Conservation (phyloP, 2,113 vertebrate species). For the Sula dactylatra region DNA sequence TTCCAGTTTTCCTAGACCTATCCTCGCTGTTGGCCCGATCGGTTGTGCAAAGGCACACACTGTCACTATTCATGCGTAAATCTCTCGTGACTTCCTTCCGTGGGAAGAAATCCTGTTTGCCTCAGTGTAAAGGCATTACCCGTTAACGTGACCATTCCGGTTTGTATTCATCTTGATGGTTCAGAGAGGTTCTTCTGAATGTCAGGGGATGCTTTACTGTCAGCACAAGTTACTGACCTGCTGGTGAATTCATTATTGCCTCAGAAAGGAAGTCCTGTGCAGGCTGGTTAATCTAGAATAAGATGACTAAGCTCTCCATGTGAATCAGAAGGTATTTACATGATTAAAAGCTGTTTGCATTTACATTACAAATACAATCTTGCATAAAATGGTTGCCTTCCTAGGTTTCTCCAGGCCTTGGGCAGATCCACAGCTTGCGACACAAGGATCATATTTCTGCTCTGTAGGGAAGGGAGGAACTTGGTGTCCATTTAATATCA, state of each 20-base stretch:
- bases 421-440: background rate
- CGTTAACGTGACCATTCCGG: rapidly evolving
- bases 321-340: background rate
- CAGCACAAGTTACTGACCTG: background rate
- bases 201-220: background rate
- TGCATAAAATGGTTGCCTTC: background rate
- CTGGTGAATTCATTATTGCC: background rate
- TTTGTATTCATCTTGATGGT: background rate
- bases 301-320: background rate
- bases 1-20: background rate
- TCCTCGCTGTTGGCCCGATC: background rate
- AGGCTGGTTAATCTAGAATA: background rate
- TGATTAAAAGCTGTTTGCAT: background rate
- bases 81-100: rapidly evolving
- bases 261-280: background rate
- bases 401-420: background rate
- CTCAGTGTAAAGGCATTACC: background rate
- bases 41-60: background rate
- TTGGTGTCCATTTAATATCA: background rate
- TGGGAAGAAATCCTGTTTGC: background rate
- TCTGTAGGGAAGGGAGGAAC: background rate
- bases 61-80: background rate
- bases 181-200: background rate
- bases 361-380: background rate
- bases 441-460: background rate